Conservation (phyloP, 2,113 vertebrate genomes). For the Vicugna pacos region DNA sequence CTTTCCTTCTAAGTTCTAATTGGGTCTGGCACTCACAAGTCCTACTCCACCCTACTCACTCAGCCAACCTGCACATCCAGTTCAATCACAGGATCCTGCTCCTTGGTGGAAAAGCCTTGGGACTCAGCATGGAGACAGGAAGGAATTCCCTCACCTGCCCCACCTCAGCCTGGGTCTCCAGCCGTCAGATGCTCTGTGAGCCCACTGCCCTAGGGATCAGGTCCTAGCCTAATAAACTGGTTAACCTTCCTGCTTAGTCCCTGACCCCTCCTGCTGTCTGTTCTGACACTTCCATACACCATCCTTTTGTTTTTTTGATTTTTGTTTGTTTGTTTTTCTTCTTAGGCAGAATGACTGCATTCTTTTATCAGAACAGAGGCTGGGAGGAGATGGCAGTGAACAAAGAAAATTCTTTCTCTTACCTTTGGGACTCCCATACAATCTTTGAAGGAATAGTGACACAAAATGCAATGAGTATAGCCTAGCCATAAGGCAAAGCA, state of each 20-base stretch:
- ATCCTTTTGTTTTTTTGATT: background rate
- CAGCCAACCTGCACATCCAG: background rate
- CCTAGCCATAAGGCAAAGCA: background rate
- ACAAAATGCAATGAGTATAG: background rate
- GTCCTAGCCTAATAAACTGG: background rate
- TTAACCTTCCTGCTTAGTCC: background rate
- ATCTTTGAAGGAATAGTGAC: background rate
- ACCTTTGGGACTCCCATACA: background rate
- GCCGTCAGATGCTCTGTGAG: background rate
- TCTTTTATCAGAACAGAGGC: background rate
- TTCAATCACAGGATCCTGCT: background rate
- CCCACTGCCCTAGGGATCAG: background rate
- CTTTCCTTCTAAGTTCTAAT: background rate
- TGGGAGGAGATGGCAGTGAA: background rate
- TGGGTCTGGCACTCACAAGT: background rate
- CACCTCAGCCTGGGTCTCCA: background rate
- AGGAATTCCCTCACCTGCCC: background rate
- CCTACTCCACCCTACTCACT: background rate
- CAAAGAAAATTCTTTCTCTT: conserved; percentile 11
- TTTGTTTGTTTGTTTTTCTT: background rate
- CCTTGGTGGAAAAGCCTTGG: background rate
- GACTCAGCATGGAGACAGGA: background rate
- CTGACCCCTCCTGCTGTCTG: background rate
- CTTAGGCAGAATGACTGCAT: background rate
- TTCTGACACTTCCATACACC: background rate